Base-by-base conservation (phyloP, 2,113 vertebrate species). In the Heterotis niloticus region DNA sequence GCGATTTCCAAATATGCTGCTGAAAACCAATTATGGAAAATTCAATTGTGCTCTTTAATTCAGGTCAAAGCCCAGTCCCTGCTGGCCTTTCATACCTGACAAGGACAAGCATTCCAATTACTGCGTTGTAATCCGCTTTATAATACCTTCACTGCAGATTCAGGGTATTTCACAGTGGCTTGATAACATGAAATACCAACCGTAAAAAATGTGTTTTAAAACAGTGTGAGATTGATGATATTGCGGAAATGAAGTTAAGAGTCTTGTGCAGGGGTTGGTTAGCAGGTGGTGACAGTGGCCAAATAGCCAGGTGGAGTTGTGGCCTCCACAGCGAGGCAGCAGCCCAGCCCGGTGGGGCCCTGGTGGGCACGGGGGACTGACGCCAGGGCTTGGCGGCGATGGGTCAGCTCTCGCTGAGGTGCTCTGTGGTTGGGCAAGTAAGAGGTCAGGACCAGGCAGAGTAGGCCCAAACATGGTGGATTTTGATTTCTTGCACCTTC, bases 11-110 rank as follows among this genome's bases (percentile, higher is more conserved):
- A 17, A 73, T 68, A 80, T 34, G 59, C 79, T 57, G 51, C 78
- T 79, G 81, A 79, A 82, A 83, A 81, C 85, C 85, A 80, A 82
- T 85, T 84, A 88, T 86, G 82, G 86, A 78, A 54, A 18, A 70
- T 81, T 78, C 82, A 86, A 86, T 87, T 84, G 83, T 73, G 71
- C 54, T 79, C 81, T 86, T 78, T 62, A 85, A 86, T 84, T 79
- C 82, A 83, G 86, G 86, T 86, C 82, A 85, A 79, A 83, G 79
- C 75, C 34, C 5, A 1, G 76, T 86, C 81, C 80, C 84, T 82
- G 81, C 85, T 82, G 76, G 83, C 77, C 52, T 77, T 78, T 59
- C 76, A 23, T 68, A 20, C 51, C 24, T 68, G 24, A 78, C 76
- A 34, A 59, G 65, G 51, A 26, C 65, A 66, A 24, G 23, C 28